phyloP scores from a whole-genome alignment of 2,113 vertebrate genomes.

The Lamprotornis superbus region DNA sequence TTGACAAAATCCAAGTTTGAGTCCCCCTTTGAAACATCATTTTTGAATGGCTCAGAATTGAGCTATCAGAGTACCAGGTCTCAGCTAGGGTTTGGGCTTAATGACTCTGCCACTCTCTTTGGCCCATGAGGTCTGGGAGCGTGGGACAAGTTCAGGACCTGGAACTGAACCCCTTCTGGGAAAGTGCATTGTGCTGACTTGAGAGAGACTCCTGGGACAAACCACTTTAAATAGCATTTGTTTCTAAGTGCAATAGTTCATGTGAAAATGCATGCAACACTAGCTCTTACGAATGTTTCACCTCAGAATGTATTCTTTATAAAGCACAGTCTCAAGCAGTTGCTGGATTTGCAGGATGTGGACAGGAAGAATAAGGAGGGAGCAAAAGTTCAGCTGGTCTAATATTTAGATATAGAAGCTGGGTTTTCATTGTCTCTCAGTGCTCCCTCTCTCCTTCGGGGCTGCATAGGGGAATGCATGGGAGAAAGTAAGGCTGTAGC shows the following conservation, averaged over 20 bases:
- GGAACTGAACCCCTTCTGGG: conserved; percentile 54
- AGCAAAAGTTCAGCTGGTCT: conserved; percentile 25
- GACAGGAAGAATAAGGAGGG: background rate
- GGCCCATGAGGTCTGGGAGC: conserved; percentile 40
- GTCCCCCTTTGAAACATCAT: background rate
- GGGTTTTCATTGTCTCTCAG: background rate
- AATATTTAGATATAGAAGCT: background rate
- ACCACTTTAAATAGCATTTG: conserved; percentile 60
- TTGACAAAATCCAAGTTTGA: background rate
- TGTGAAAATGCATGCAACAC: conserved; percentile 51
- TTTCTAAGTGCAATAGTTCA: conserved; percentile 61
- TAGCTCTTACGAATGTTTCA: conserved; percentile 8
- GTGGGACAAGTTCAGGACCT: conserved; percentile 60
- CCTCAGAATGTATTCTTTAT: background rate
- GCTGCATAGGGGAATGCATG: background rate
- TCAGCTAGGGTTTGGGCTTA: background rate
- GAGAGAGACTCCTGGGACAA: conserved; percentile 57
- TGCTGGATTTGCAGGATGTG: conserved; percentile 15
- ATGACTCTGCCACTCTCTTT: conserved; percentile 7
- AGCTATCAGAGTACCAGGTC: background rate
- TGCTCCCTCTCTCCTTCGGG: background rate
- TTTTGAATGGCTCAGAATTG: background rate
- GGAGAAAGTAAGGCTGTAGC: conserved; percentile 37
- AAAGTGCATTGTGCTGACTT: conserved; percentile 51
- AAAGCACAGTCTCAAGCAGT: background rate